Conservation (phyloP, 2,888 invertebrate genomes). For the Drosophila demipolita region DNA sequence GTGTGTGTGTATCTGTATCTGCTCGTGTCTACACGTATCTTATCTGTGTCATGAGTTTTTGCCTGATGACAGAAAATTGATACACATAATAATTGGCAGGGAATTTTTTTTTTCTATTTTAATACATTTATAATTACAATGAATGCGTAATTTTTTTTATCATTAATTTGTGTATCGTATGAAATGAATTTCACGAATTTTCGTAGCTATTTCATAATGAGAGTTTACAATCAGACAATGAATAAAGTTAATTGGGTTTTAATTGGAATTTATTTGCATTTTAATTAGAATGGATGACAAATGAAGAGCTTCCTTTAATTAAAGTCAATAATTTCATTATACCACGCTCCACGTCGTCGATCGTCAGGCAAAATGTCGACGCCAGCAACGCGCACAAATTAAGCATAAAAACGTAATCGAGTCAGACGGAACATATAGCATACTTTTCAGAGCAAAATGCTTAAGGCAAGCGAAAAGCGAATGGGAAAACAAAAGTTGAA, state of each 20-base stretch:
- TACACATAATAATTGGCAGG: slow-evolving; percentile 28
- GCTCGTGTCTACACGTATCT: slow-evolving; percentile 16
- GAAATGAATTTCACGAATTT: slow-evolving; percentile 29
- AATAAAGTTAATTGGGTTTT: slow-evolving; percentile 16
- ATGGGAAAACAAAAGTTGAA: slow-evolving; percentile 15
- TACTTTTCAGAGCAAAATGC: slow-evolving; percentile 38
- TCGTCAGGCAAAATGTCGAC: slow-evolving; percentile 40
- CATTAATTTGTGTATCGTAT: slow-evolving; percentile 35
- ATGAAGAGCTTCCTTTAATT: slow-evolving; percentile 7
- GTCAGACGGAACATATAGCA: slow-evolving; percentile 26
- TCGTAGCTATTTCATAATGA: slow-evolving; percentile 31
- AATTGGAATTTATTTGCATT: slow-evolving; percentile 53
- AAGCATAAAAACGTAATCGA: slow-evolving; percentile 38
- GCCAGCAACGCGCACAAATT: slow-evolving; percentile 15
- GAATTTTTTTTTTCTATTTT: slow-evolving; percentile 8
- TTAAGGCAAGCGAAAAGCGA: slow-evolving; percentile 1
- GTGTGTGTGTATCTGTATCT: slow-evolving; percentile 19
- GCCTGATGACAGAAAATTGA: slow-evolving; percentile 57
- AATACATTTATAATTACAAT: slow-evolving; percentile 25
- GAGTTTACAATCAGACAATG: slow-evolving; percentile 4
- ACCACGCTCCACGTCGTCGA: slow-evolving; percentile 18
- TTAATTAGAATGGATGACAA: slow-evolving; percentile 41
- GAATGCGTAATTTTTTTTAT: slow-evolving; percentile 48
- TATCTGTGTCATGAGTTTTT: slow-evolving; percentile 36
- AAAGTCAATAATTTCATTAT: slow-evolving; percentile 17